phyloP scores from a whole-genome alignment of 2,888 invertebrate species.

The Lithodes maja region DNA sequence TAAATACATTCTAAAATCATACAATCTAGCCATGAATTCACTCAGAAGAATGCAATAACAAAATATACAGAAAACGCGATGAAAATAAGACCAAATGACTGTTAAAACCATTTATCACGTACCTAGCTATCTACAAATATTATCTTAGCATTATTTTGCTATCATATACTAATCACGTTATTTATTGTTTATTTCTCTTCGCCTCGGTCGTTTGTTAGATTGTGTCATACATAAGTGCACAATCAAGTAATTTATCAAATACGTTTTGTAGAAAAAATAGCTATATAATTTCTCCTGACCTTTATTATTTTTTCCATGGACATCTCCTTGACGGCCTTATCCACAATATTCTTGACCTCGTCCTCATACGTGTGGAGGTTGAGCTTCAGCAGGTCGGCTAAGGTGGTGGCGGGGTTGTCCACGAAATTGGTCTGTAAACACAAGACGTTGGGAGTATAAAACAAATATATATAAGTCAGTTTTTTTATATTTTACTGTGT shows the following conservation, averaged over 20 bases:
- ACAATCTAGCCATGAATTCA: too few species aligned
- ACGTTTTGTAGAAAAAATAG: not conserved
- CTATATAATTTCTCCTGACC: constrained; percentile 32
- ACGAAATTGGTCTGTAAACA: constrained; percentile 87
- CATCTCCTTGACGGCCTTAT: constrained; percentile 98
- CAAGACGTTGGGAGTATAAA: too few species aligned
- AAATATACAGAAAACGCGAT: too few species aligned
- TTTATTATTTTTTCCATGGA: constrained; percentile 97
- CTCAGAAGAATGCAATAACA: too few species aligned
- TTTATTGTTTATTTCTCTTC: not conserved
- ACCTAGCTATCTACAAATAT: too few species aligned
- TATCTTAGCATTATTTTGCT: not conserved
- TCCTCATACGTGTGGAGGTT: constrained; percentile 98
- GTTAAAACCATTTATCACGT: too few species aligned
- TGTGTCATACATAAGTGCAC: not conserved
- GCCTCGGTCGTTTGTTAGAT: not conserved
- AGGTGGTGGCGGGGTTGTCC: constrained; percentile 93
- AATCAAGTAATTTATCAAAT: not conserved
- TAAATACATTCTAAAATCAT: too few species aligned
- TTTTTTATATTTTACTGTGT: too few species aligned
- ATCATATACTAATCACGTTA: not conserved
- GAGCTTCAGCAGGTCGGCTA: constrained; percentile 91
- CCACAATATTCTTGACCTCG: constrained; percentile 97
- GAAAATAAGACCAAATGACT: too few species aligned
- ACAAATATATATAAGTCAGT: too few species aligned